Evolutionary conservation across 2,888 invertebrate species (phyloP).

Genomic region (Electrophaes corylata): DNA sequence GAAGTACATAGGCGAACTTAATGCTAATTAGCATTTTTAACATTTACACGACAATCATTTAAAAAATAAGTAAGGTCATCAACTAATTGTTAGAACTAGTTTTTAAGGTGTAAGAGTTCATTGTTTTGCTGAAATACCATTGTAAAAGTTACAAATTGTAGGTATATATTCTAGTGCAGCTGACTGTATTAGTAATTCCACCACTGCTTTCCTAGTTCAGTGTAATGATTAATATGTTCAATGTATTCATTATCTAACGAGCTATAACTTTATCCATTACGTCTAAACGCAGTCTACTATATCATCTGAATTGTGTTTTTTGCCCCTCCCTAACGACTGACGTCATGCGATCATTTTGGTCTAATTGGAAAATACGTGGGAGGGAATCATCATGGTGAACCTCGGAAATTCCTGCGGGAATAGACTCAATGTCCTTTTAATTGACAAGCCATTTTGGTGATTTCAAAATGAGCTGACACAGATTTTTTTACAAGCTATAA

Average conservation of each 20-base stretch:
- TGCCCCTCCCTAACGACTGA: conserved; percentile 22
- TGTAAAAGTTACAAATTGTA: too few species aligned
- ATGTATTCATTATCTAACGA: too few species aligned
- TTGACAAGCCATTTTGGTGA: neutral
- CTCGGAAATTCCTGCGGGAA: conserved; percentile 10
- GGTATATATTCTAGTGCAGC: too few species aligned
- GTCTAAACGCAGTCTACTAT: conserved; percentile 12
- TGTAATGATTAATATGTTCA: neutral
- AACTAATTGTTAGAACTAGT: too few species aligned
- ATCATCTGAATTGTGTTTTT: conserved; percentile 21
- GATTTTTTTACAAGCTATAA: neutral
- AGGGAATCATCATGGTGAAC: conserved; percentile 7
- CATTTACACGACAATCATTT: too few species aligned
- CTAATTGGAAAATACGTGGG: conserved; percentile 35
- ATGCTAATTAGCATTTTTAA: too few species aligned
- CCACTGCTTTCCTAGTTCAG: neutral
- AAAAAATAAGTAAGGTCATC: too few species aligned
- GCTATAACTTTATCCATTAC: conserved; percentile 18
- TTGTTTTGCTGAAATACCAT: too few species aligned
- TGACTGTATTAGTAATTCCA: too few species aligned
- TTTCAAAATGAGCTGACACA: neutral
- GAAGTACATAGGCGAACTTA: too few species aligned
- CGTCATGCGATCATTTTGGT: conserved; percentile 28
- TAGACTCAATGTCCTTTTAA: conserved; percentile 11
- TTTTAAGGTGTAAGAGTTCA: too few species aligned